Conservation (phyloP, 2,797 vertebrate species). For the Arctocebus calabarensis region DNA sequence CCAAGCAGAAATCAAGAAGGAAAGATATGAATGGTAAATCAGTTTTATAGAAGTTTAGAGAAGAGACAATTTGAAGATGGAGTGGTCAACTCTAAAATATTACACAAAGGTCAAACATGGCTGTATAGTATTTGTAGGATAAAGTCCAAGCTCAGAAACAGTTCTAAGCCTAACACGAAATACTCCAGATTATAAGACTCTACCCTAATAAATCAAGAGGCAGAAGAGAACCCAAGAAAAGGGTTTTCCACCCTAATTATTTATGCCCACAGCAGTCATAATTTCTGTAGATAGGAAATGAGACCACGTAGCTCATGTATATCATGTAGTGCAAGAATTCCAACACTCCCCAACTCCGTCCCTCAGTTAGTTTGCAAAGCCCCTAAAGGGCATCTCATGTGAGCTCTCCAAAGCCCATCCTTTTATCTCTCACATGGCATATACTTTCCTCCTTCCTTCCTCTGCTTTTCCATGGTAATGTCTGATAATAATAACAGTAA, state of each 20-base stretch:
- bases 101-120: not conserved
- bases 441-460: not conserved
- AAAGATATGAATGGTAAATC: not conserved
- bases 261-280: not conserved
- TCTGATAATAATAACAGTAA: not conserved
- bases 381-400: not conserved
- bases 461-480: not conserved
- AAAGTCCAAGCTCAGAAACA: constrained; percentile 32
- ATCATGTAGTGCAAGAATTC: not conserved
- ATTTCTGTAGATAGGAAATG: not conserved
- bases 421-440: not conserved
- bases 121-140: not conserved
- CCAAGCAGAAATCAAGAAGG: not conserved
- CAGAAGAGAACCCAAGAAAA: not conserved
- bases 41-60: not conserved
- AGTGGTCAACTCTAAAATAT: not conserved
- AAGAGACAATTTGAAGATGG: constrained; percentile 2
- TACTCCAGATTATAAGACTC: not conserved
- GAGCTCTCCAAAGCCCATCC: not conserved
- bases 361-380: not conserved
- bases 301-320: not conserved
- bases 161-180: not conserved
- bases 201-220: not conserved
- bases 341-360: not conserved
- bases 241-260: not conserved